Base-by-base conservation (phyloP, 2,888 invertebrate species). In the Alsophila aescularia region DNA sequence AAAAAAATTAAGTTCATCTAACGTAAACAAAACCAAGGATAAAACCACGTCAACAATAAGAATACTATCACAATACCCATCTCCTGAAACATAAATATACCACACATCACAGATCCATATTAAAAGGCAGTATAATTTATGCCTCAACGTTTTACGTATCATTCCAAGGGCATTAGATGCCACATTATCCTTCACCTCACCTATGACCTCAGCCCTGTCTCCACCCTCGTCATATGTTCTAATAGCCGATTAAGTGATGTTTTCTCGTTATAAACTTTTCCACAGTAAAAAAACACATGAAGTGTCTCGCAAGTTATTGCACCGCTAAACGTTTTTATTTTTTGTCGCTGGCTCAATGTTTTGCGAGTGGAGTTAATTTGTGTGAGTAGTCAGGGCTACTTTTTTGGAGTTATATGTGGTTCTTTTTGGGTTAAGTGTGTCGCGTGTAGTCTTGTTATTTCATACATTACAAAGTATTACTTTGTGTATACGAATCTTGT, bases 241-340 rank as follows among this genome's bases (percentile, higher is more conserved):
- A 75, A 79, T 75, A 75, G 71, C 60, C 65, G 75, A 73, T 75
- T 75, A 75, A 79, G 72, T 72, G 68, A 65, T 69, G 66, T 75
- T 70, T 74, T 73, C 67, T 66, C 64, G 60, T 69, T 71, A 78
- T 77, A 75, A 77, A 78, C 75, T 77, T 75, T 71, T 70, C 73
- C 66, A 52, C 57, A 64, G 66, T 70, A 74, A 75, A 76, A 76
- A 76, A 70, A n/a, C 58, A 73, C 74, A 72, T 74, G 70, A 69
- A 62, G 64, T n/a, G n/a, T n/a, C n/a, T n/a, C n/a, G n/a, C n/a
- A n/a, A n/a, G n/a, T n/a, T n/a, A n/a, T n/a, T n/a, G n/a, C n/a
- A n/a, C n/a, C n/a, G n/a, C n/a, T n/a, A n/a, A n/a, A n/a, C n/a
- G n/a, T n/a, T n/a, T n/a, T 67, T 69, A 58, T 55, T 59, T 55